A percentile compares a stretch with the other conserved stretches of the same genome.
Evolutionary conservation across 30 jellyfish, hydroid and myxozoan genomes (phyloP).

Genomic region (Morbakka virulenta): DNA sequence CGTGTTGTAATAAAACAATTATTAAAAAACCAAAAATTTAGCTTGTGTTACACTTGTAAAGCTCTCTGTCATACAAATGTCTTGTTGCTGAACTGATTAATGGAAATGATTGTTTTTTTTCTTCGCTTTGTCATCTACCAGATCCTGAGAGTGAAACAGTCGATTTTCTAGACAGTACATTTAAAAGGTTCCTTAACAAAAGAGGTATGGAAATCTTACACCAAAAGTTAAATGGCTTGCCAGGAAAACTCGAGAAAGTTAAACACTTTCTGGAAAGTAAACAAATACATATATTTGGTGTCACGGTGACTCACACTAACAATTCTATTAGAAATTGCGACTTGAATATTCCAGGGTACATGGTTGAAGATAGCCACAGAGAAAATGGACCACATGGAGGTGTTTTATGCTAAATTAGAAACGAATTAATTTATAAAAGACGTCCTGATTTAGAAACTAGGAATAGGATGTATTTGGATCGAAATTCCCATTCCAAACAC

Average conservation of each 20-base stretch:
- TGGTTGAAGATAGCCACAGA: neutral
- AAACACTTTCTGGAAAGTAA: neutral
- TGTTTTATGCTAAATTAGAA: slow-evolving; percentile 12
- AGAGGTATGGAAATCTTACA: slow-evolving; percentile 2
- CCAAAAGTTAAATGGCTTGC: neutral
- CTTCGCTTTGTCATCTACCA: no score
- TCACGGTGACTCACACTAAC: slow-evolving; percentile 4
- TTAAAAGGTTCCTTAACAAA: no score
- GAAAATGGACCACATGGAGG: slow-evolving; percentile 1
- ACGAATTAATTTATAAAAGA: neutral
- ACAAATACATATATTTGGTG: neutral
- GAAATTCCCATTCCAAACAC: neutral
- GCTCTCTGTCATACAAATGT: no score
- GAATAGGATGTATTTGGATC: no score
- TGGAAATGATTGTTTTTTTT: no score
- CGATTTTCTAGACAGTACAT: no score
- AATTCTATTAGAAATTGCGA: neutral
- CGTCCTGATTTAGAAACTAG: slow-evolving; percentile 3
- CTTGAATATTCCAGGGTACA: neutral
- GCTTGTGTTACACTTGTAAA: no score
- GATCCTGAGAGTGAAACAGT: no score
- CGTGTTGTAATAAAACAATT: no score
- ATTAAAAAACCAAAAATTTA: no score
- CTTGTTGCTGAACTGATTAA: no score
- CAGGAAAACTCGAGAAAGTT: neutral